Evolutionary conservation across 2,797 vertebrate species (phyloP), one percentile per base, ranked within the genome.

Genomic region (Chaenodraco wilsoni): DNA sequence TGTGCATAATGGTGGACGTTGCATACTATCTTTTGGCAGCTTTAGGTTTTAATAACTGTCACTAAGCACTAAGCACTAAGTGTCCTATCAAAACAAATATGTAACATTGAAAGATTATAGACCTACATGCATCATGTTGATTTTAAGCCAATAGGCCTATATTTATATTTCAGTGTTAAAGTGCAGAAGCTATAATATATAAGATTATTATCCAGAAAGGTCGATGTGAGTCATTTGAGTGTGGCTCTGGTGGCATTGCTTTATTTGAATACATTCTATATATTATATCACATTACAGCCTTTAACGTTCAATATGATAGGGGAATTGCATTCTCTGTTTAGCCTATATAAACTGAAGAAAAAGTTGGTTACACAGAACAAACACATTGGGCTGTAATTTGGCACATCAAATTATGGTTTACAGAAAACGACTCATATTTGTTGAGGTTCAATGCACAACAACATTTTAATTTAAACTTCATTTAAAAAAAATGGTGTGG

Each of bases 1-100:
- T 37, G 14, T 79, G 76, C 72, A 64, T 62, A 62, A 79, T 62
- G 48, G 49, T 63, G 61, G 23, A 74, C 46, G 76, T 61, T 84
- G 72, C 59, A 69, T 65, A 75, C 19, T 81, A 43, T 51, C 17
- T 23, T 78, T 62, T 81, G 71, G 71, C 48, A 43, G 56, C 49
- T 58, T 8, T 70, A 19, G 50, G 33, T 64, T 78, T 12, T 54
- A 33, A 54, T 40, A 59, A 56, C 45, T 82, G 46, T 74, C 55
- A 72, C 65, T 52, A 55, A 69, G 57, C 60, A n/a, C n/a, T n/a
- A n/a, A n/a, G 57, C 7, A 19, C 19, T 67, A 3, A 72, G 56
- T 61, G 72, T 74, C 52, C 48, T 19, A 50, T 63, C 9, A 70
- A 58, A 74, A 52, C 78, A 8, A 58, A 59, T 12, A 0, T 12